A percentile compares a stretch with the other conserved stretches of the same genome.
phyloP scores from a whole-genome alignment of 1,140 invertebrate genomes.

The Phymorhynchus buccinoides region DNA sequence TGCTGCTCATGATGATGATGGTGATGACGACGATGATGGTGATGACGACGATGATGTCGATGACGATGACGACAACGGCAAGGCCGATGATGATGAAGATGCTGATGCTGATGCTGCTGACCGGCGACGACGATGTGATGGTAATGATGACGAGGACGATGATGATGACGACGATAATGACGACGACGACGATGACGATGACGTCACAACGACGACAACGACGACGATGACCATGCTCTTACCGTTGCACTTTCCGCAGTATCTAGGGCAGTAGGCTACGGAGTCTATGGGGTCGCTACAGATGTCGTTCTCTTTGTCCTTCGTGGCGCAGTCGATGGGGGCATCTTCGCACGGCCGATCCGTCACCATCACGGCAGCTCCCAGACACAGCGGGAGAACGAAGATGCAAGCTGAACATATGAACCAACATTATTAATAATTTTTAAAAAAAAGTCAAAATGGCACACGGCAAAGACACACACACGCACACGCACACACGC shows the following conservation, averaged over 20 bases:
- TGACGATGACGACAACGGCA: too few relatives aligned
- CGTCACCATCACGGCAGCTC: not conserved
- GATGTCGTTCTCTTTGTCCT: slow-evolving; percentile 26
- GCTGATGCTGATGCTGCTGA: too few relatives aligned
- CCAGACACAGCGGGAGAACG: not conserved
- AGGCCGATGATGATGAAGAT: too few relatives aligned
- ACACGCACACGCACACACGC: not conserved
- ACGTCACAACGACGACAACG: not conserved
- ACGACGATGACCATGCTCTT: not conserved
- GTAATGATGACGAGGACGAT: not conserved
- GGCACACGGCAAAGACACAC: not conserved
- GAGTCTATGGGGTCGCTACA: slow-evolving; percentile 6
- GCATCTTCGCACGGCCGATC: slow-evolving; percentile 15
- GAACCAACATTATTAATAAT: not conserved
- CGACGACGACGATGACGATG: not conserved
- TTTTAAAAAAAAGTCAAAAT: not conserved
- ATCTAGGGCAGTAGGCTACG: slow-evolving; percentile 15
- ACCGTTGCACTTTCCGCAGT: slow-evolving; percentile 25
- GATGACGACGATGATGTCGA: too few relatives aligned
- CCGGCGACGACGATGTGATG: not conserved
- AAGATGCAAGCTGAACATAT: not conserved
- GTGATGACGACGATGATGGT: too few relatives aligned
- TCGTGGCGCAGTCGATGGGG: slow-evolving; percentile 19
- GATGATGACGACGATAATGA: not conserved
- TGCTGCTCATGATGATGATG: too few relatives aligned